Evolutionary conservation across 2,797 vertebrate genomes (phyloP), one percentile per base, ranked within the genome.

Genomic region (Cottoperca gobio): DNA sequence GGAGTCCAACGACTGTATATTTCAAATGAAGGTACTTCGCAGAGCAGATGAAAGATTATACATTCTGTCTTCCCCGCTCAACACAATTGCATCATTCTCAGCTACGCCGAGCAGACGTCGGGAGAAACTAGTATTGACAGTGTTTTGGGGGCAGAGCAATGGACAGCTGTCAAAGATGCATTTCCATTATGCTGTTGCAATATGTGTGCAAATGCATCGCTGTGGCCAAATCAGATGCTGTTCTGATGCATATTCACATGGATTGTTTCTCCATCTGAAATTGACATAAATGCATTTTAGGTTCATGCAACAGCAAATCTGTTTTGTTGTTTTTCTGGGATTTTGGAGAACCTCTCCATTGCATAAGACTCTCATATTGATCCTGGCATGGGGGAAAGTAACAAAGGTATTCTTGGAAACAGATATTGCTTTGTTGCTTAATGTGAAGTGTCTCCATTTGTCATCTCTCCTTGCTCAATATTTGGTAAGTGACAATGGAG

Each of bases 31-130:
- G 50, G 55, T 53, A 52, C 37, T 70, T 71, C 70, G 76, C 58
- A 71, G 69, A 59, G 53, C 64, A 66, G 72, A 76, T 69, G 21
- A 78, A n/a, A 61, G 61, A 61, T 81, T 76, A 63, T 11, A 71
- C 58, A 81, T 70, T 75, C 78, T 81, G 65, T 64, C 70, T 76
- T 53, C 53, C 9, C 75, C 24, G 33, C 76, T 82, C 70, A 50
- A 45, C 39, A 49, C 43, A 69, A 39, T 78, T 82, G 54, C 70
- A 54, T 82, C 86, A 82, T 26, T 70, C 53, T 48, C 40, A 33
- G 53, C 55, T 31, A 24, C 0, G 16, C 42, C 43, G 9, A 21
- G 58, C 26, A 21, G 48, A 72, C 17, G 6, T 64, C 67, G n/a
- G 23, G 14, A 21, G 60, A 70, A 79, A 75, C 58, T 50, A 39